A percentile compares a stretch with the other conserved stretches of the same genome.
Evolutionary conservation across 1,140 invertebrate species (phyloP).

Genomic region (fruit fly (Drosophila melanogaster)): Release_6_plus_ISO1_MT NT_033779.5:12903001-12903500

Average conservation of each 20-base stretch:
- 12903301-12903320: constrained; percentile 51
- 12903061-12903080: constrained; percentile 75
- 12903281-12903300: constrained; percentile 18
- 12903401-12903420: constrained; percentile 30
- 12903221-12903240: constrained; percentile 84
- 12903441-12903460: background rate
- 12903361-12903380: constrained; percentile 79
- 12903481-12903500: constrained; percentile 61
- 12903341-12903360: constrained; percentile 75
- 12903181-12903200: constrained; percentile 35
- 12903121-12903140: constrained; percentile 59
- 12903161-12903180: constrained; percentile 6
- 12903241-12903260: constrained; percentile 81
- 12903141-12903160: background rate
- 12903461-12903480: background rate
- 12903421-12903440: constrained; percentile 4
- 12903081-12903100: constrained; percentile 78
- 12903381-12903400: constrained; percentile 78
- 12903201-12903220: constrained; percentile 84
- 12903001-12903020: constrained; percentile 21
- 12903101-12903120: constrained; percentile 53
- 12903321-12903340: constrained; percentile 29
- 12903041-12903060: constrained; percentile 48
- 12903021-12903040: constrained; percentile 60
- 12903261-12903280: constrained; percentile 49